phyloP scores from a whole-genome alignment of 2,888 invertebrate species.

The Lamproptera curius region DNA sequence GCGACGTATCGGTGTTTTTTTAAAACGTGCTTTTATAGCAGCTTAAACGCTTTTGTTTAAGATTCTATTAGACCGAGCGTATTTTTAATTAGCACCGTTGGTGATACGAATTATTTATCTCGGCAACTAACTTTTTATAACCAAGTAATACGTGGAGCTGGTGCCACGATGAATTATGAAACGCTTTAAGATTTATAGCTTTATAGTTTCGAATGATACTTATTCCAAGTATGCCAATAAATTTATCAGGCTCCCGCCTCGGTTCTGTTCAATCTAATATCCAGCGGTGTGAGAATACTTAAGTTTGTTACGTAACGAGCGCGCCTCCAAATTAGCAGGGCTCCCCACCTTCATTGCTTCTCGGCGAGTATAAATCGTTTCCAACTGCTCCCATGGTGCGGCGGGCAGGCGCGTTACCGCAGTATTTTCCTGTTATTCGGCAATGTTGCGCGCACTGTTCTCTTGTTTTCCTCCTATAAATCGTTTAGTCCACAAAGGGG shows the following conservation, averaged over 20 bases:
- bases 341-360: conserved; percentile 3
- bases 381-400: conserved; percentile 17
- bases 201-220: too few species aligned
- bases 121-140: too few species aligned
- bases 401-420: conserved; percentile 17
- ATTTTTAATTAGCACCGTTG: not conserved
- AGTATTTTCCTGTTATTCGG: conserved; percentile 23
- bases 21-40: not conserved
- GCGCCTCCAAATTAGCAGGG: conserved; percentile 5
- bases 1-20: not conserved
- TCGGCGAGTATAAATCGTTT: conserved; percentile 16
- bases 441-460: conserved; percentile 17
- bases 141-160: too few species aligned
- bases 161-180: too few species aligned
- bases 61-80: not conserved
- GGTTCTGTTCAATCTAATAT: not conserved
- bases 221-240: too few species aligned
- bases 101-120: too few species aligned
- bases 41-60: not conserved
- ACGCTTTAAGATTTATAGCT: too few species aligned
- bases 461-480: conserved; percentile 23
- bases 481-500: conserved; percentile 20
- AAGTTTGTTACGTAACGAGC: conserved; percentile 12
- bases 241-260: not conserved
- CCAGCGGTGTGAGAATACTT: not conserved